phyloP scores from a whole-genome alignment of 2,113 vertebrate species.

The Lethenteron camtschaticum region DNA sequence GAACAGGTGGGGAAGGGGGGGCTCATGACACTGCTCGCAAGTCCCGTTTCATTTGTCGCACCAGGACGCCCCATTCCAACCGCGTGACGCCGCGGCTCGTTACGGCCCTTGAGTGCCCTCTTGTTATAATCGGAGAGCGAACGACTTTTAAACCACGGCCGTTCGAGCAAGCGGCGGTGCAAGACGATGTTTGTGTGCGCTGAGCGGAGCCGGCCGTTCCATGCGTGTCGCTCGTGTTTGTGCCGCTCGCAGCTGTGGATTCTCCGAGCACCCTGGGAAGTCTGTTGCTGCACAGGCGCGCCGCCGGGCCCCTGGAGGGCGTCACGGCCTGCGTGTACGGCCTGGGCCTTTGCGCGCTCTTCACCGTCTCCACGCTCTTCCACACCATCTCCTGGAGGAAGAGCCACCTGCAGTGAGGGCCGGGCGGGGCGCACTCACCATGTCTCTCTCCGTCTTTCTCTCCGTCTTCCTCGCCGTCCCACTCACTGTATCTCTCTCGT shows the following conservation, averaged over 20 bases:
- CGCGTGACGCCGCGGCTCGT: not conserved
- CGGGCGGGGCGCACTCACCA: no score
- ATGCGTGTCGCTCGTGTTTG: not conserved
- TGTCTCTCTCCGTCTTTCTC: not conserved
- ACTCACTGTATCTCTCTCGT: no score
- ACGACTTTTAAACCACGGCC: not conserved
- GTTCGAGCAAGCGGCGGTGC: not conserved
- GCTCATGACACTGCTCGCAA: no score
- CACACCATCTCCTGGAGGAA: conserved; percentile 92
- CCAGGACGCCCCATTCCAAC: not conserved
- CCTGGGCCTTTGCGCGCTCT: conserved; percentile 61
- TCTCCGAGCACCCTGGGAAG: conserved; percentile 63
- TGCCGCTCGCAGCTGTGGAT: conserved; percentile 44
- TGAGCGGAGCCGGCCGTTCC: not conserved
- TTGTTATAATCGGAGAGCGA: not conserved
- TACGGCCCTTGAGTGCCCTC: not conserved
- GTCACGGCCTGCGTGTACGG: conserved; percentile 83
- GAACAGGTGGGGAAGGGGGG: no score
- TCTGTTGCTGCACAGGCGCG: conserved; percentile 55
- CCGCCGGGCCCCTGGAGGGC: conserved; percentile 57
- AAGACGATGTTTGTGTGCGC: not conserved
- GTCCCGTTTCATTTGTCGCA: no score
- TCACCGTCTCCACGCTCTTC: conserved; percentile 76
- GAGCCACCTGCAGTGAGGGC: conserved; percentile 52
- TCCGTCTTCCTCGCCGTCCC: not conserved